phyloP scores from a whole-genome alignment of 2,797 vertebrate genomes.

The Menidia menidia region DNA sequence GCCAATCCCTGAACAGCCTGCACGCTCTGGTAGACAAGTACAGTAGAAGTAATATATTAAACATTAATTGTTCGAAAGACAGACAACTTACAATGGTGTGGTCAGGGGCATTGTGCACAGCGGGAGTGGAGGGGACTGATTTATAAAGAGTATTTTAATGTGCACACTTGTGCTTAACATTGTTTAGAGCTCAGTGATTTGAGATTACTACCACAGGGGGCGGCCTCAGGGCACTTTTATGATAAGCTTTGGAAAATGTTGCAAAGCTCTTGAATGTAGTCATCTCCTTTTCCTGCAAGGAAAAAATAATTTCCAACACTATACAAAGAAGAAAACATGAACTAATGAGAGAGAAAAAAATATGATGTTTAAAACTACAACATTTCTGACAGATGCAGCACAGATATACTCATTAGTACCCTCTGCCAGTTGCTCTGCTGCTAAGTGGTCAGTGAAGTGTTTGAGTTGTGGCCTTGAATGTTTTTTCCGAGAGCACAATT shows the following conservation, averaged over 20 bases:
- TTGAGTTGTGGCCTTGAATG: constrained; percentile 58
- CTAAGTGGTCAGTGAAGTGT: constrained; percentile 35
- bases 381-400: constrained; percentile 23
- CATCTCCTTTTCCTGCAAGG: constrained; percentile 33
- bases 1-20: constrained; percentile 55
- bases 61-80: constrained; percentile 83
- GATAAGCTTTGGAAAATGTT: constrained; percentile 73
- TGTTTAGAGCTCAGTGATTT: constrained; percentile 85
- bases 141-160: constrained; percentile 76
- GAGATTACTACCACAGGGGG: constrained; percentile 78
- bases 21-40: constrained; percentile 61
- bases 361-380: constrained; percentile 19
- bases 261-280: constrained; percentile 50
- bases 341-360: background rate
- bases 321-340: background rate
- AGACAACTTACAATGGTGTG: constrained; percentile 78
- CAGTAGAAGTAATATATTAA: constrained; percentile 80
- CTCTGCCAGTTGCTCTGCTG: constrained; percentile 20
- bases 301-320: constrained; percentile 22
- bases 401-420: constrained; percentile 27
- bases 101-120: constrained; percentile 64
- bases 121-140: constrained; percentile 73
- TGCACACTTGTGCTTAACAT: constrained; percentile 77
- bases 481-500: constrained; percentile 17
- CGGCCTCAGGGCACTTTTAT: constrained; percentile 73